Conservation (phyloP, 2,113 vertebrate genomes). For the Eidolon helvum region DNA sequence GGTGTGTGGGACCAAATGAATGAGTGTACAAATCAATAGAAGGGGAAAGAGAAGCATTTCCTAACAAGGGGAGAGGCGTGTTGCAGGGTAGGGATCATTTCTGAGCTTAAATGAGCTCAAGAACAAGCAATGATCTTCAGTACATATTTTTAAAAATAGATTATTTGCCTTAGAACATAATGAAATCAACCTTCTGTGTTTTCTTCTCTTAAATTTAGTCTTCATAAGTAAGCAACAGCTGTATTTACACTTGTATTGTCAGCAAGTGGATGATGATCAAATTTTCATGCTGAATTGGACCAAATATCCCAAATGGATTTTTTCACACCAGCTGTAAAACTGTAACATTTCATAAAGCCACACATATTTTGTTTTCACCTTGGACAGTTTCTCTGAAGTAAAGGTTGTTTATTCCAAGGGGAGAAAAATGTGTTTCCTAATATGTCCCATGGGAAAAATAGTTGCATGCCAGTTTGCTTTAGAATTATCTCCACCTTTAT, state of each 20-base stretch:
- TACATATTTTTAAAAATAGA: constrained; percentile 47
- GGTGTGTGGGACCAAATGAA: not conserved
- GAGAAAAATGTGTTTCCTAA: not conserved
- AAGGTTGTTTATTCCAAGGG: constrained; percentile 24
- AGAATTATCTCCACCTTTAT: not conserved
- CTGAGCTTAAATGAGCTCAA: constrained; percentile 47
- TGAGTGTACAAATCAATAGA: not conserved
- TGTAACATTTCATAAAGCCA: not conserved
- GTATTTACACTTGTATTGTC: constrained; percentile 42
- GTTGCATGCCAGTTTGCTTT: constrained; percentile 7
- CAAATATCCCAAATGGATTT: constrained; percentile 17
- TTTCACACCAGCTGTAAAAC: constrained; percentile 32
- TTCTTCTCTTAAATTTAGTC: not conserved
- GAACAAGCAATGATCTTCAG: constrained; percentile 30
- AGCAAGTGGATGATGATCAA: constrained; percentile 34
- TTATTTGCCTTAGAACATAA: constrained; percentile 54
- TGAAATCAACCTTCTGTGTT: constrained; percentile 37
- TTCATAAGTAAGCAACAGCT: constrained; percentile 45
- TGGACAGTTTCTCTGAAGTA: constrained; percentile 14
- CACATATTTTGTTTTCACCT: not conserved
- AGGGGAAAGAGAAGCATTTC: not conserved
- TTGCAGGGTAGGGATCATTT: not conserved
- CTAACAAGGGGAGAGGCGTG: not conserved
- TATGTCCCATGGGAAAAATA: not conserved
- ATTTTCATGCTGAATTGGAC: constrained; percentile 1